Evolutionary conservation across 2,888 invertebrate genomes (phyloP).

Genomic region (Strigamia transsilvanica): DNA sequence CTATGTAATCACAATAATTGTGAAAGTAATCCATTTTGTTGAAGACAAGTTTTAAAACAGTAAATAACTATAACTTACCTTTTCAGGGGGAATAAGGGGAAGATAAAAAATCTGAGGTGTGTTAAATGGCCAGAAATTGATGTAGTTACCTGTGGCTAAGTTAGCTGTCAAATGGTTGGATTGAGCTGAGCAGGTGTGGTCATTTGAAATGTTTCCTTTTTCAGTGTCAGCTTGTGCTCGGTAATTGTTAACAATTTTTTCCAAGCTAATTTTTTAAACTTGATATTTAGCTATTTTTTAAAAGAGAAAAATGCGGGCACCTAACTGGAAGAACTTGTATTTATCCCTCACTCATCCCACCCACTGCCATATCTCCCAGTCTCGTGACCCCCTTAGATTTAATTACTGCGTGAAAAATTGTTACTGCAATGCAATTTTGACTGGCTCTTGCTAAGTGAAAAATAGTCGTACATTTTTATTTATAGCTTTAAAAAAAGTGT

Average conservation of each 20-base stretch:
- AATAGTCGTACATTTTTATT: background rate
- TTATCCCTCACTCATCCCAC: slow-evolving; percentile 31
- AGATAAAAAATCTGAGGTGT: slow-evolving; percentile 1
- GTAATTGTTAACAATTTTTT: background rate
- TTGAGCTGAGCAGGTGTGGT: slow-evolving; percentile 43
- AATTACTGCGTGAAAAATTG: slow-evolving; percentile 39
- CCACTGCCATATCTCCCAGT: slow-evolving; percentile 23
- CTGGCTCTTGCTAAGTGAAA: slow-evolving; percentile 13
- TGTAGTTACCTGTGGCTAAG: slow-evolving; percentile 30
- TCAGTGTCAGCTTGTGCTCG: background rate
- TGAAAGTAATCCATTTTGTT: background rate
- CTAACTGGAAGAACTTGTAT: background rate
- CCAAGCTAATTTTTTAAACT: slow-evolving; percentile 17
- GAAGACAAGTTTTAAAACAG: slow-evolving; percentile 28
- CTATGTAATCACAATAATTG: background rate
- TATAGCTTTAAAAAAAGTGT: background rate
- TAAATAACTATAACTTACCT: slow-evolving; percentile 18
- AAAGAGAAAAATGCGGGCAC: background rate
- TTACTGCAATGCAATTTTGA: background rate
- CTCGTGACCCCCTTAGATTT: slow-evolving; percentile 37
- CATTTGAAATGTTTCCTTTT: background rate
- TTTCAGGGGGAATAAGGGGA: background rate
- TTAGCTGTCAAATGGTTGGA: slow-evolving; percentile 25
- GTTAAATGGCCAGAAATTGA: slow-evolving; percentile 25
- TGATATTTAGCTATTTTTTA: background rate